Percentiles rank a stretch among this genome's conserved stretches.
Evolutionary conservation across 1,140 invertebrate species (phyloP).

Genomic region (Saccostrea glomerata): DNA sequence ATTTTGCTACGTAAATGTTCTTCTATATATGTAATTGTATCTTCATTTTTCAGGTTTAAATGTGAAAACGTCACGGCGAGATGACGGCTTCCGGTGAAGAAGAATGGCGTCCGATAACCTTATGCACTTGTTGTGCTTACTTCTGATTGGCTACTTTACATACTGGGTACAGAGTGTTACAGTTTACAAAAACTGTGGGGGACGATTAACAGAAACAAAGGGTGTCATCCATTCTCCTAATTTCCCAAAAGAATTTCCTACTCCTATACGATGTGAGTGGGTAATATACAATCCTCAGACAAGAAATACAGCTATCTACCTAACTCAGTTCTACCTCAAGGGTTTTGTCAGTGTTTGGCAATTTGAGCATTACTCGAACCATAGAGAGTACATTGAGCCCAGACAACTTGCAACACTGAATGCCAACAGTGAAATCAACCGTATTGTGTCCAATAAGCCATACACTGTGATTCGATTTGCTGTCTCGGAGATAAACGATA

Average conservation of each 20-base stretch:
- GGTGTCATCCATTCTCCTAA: constrained; percentile 87
- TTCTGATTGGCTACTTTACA: not conserved
- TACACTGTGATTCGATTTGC: constrained; percentile 90
- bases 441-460: constrained; percentile 84
- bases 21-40: not conserved
- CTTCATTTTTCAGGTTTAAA: not conserved
- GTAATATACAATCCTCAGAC: constrained; percentile 85
- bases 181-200: constrained; percentile 67
- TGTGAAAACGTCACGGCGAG: not conserved
- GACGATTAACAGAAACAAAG: constrained; percentile 55
- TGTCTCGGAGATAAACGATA: constrained; percentile 85
- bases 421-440: constrained; percentile 75
- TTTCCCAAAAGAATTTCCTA: constrained; percentile 88
- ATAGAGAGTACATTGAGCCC: constrained; percentile 65
- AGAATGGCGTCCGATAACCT: not conserved
- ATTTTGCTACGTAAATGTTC: not conserved
- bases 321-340: constrained; percentile 92
- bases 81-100: constrained; percentile 19
- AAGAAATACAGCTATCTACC: constrained; percentile 88
- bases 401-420: constrained; percentile 71
- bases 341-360: constrained; percentile 90
- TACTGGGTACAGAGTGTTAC: not conserved
- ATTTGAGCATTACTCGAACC: constrained; percentile 82
- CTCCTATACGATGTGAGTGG: constrained; percentile 92
- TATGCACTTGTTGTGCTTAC: not conserved